Conservation (phyloP, 2,797 vertebrate genomes). For the Leuciscus waleckii region DNA sequence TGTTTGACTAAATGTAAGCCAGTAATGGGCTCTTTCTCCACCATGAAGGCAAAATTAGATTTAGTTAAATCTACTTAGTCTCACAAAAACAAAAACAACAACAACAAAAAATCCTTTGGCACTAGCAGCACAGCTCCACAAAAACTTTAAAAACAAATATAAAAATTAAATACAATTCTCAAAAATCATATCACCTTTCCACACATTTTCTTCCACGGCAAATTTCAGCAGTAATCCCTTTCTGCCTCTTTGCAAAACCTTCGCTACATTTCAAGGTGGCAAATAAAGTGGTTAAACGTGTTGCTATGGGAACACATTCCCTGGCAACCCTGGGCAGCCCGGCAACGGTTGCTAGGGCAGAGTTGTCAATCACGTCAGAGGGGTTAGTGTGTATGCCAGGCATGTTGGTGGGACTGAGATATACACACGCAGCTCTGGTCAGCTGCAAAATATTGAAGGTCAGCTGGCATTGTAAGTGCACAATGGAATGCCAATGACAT, state of each 20-base stretch:
- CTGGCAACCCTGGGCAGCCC: slow-evolving; percentile 80
- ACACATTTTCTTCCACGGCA: slow-evolving; percentile 8
- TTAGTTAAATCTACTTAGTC: not conserved
- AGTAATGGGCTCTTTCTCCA: not conserved
- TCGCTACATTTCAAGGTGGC: slow-evolving; percentile 72
- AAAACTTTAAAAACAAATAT: not conserved
- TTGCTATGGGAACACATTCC: slow-evolving; percentile 83
- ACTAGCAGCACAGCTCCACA: not conserved
- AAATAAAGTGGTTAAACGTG: slow-evolving; percentile 64
- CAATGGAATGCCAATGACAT: slow-evolving; percentile 18
- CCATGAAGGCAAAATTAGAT: not conserved
- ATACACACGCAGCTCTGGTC: slow-evolving; percentile 22
- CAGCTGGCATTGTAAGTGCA: slow-evolving; percentile 25
- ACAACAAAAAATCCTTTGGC: not conserved
- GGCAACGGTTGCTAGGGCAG: slow-evolving; percentile 84
- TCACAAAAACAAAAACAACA: not conserved
- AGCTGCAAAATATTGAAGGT: slow-evolving; percentile 42
- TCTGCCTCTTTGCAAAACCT: slow-evolving; percentile 60
- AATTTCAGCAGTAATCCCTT: slow-evolving; percentile 36
- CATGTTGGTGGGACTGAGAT: slow-evolving; percentile 47
- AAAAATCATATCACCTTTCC: slow-evolving; percentile 21
- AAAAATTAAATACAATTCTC: not conserved
- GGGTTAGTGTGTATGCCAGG: slow-evolving; percentile 69
- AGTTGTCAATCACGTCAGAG: slow-evolving; percentile 72
- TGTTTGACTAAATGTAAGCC: not conserved